These are phyloP conservation scores for Heteromormyrus szaboi DNA, from an alignment of 2,797 vertebrate species.

Conservation along the genomic window DNA sequence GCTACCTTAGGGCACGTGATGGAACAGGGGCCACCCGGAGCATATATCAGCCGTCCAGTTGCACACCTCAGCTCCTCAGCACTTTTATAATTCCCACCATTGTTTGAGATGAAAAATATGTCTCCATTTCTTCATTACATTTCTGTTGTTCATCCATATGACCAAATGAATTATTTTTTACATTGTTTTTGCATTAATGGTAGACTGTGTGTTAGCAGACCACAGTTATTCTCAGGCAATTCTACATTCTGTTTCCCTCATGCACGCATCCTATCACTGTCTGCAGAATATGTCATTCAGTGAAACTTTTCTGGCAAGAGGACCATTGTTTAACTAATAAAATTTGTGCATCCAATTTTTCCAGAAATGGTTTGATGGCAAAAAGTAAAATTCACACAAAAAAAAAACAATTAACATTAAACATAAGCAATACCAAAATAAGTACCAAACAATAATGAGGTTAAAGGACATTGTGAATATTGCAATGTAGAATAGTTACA, in stretches of 20 bases:
- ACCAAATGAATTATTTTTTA: background rate
- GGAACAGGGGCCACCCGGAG: background rate
- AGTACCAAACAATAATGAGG: background rate
- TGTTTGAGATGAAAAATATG: background rate
- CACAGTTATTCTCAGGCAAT: background rate
- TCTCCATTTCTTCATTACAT: background rate
- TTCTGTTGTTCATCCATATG: background rate
- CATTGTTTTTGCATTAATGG: background rate
- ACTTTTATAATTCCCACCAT: background rate
- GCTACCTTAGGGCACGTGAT: background rate
- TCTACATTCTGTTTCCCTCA: background rate
- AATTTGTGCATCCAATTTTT: background rate
- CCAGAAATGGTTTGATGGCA: background rate
- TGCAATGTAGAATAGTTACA: background rate
- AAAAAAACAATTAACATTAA: background rate
- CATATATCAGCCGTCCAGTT: background rate
- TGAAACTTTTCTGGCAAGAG: background rate
- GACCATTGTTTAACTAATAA: background rate
- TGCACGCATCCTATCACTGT: background rate
- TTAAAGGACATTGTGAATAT: background rate
- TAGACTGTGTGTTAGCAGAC: background rate
- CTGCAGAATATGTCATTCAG: background rate
- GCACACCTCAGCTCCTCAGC: background rate
- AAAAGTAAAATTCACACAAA: background rate
- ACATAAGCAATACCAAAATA: background rate